Evolutionary conservation across 2,888 invertebrate species (phyloP).

Genomic region (Bellardia bayeri): DNA sequence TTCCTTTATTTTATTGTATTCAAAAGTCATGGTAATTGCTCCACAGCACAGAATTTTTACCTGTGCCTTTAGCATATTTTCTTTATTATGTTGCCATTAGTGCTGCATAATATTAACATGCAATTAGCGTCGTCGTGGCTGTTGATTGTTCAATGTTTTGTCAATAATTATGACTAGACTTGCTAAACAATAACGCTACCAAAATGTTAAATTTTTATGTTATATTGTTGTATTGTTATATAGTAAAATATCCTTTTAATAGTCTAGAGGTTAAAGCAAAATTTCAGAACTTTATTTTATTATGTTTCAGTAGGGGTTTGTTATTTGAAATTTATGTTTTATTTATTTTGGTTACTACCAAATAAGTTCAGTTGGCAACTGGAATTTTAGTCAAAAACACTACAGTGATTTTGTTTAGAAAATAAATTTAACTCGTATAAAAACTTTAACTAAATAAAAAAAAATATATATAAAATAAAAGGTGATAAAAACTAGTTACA

Average conservation of each 20-base stretch:
- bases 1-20: constrained; percentile 27
- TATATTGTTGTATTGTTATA: constrained; percentile 25
- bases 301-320: constrained; percentile 29
- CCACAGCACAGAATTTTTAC: not conserved
- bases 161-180: constrained; percentile 81
- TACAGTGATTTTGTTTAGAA: constrained; percentile 18
- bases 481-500: constrained; percentile 9
- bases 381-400: constrained; percentile 64
- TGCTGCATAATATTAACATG: constrained; percentile 75
- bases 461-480: not conserved
- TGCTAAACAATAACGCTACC: constrained; percentile 16
- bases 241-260: constrained; percentile 49
- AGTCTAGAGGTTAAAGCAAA: not conserved
- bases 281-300: not conserved
- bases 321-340: constrained; percentile 55
- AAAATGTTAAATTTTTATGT: constrained; percentile 28
- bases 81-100: constrained; percentile 69
- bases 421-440: not conserved
- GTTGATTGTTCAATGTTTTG: constrained; percentile 78
- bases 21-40: not conserved
- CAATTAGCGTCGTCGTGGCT: constrained; percentile 74
- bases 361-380: constrained; percentile 63
- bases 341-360: constrained; percentile 71
- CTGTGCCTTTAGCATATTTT: constrained; percentile 52
- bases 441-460: not conserved